Percentiles rank a stretch among this genome's conserved stretches.
Conservation (phyloP, 2,797 vertebrate species). For the Xiphophorus birchmanni region DNA sequence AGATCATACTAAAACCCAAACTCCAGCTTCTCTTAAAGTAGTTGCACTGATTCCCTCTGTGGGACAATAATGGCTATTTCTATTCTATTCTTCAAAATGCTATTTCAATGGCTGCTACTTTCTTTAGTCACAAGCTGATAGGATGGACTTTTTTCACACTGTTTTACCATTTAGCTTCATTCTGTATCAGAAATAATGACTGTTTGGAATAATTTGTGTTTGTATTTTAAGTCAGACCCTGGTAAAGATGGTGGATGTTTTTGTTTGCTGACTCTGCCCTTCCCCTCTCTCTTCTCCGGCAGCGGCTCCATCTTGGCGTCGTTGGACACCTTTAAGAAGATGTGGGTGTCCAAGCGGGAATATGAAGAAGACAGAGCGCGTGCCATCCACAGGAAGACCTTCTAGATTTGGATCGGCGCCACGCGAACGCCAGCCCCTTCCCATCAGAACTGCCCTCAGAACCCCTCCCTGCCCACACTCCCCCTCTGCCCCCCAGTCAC, state of each 20-base stretch:
- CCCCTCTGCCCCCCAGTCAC: constrained; percentile 11
- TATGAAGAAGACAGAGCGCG: constrained; percentile 90
- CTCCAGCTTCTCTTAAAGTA: not conserved
- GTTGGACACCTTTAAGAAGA: constrained; percentile 93
- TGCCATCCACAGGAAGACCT: constrained; percentile 92
- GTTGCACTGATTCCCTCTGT: not conserved
- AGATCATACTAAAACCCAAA: not conserved
- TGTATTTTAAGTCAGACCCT: not conserved
- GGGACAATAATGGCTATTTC: no score
- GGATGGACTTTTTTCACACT: not conserved
- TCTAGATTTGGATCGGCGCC: constrained; percentile 72
- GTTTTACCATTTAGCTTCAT: not conserved
- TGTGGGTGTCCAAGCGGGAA: constrained; percentile 94
- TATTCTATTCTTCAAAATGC: not conserved
- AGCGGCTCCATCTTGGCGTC: constrained; percentile 92
- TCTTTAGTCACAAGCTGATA: not conserved
- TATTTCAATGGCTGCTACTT: not conserved
- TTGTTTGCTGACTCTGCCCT: not conserved
- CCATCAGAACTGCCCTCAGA: constrained; percentile 57
- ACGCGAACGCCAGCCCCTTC: not conserved
- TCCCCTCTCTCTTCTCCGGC: constrained; percentile 15
- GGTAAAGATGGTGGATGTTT: not conserved
- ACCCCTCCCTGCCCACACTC: not conserved
- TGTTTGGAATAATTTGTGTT: not conserved
- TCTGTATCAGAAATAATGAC: not conserved